Evolutionary conservation across 2,113 vertebrate species (phyloP).

Genomic region (Siniperca chuatsi): DNA sequence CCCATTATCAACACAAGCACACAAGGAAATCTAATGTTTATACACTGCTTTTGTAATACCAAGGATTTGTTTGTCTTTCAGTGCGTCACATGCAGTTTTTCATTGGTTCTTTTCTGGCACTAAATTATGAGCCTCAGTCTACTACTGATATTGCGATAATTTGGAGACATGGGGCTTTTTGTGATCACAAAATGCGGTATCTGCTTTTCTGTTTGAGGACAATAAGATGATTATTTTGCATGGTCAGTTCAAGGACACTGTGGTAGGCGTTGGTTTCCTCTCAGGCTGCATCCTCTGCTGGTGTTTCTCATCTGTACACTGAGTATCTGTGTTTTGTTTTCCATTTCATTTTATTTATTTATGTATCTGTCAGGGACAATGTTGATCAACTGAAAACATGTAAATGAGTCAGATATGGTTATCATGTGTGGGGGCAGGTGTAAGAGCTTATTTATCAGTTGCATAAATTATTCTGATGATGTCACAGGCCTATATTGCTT

Average conservation of each 20-base stretch:
- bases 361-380: not conserved
- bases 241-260: slow-evolving; percentile 58
- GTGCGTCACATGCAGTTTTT: slow-evolving; percentile 76
- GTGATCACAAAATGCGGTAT: slow-evolving; percentile 28
- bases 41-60: slow-evolving; percentile 47
- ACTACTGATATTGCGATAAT: slow-evolving; percentile 46
- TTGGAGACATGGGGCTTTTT: slow-evolving; percentile 20
- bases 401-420: not conserved
- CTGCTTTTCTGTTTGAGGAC: slow-evolving; percentile 58
- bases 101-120: slow-evolving; percentile 50
- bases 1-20: slow-evolving; percentile 74
- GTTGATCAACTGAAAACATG: not conserved
- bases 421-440: not conserved
- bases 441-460: too few relatives aligned
- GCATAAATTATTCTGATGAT: too few relatives aligned
- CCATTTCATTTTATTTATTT: not conserved
- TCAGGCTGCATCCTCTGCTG: slow-evolving; percentile 22
- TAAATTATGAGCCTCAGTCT: slow-evolving; percentile 45
- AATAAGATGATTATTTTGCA: slow-evolving; percentile 59
- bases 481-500: too few relatives aligned
- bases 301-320: not conserved
- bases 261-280: slow-evolving; percentile 43
- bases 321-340: not conserved
- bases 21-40: slow-evolving; percentile 80
- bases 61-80: slow-evolving; percentile 72